A percentile compares a stretch with the other conserved stretches of the same genome.
Evolutionary conservation across 2,113 vertebrate species (phyloP).

Genomic region (Seriola aureovittata): DNA sequence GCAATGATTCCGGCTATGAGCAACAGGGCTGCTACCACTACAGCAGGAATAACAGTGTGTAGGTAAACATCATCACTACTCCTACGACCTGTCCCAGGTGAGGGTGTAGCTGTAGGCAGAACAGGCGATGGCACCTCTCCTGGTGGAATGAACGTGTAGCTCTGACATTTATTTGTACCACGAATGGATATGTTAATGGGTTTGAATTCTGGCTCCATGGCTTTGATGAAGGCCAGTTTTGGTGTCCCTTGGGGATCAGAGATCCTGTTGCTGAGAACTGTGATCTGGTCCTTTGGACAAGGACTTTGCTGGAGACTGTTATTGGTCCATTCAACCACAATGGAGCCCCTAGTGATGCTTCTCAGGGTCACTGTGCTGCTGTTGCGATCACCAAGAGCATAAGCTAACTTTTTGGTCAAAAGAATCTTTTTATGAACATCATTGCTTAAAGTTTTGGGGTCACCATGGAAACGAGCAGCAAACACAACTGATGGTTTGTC

Average conservation of each 20-base stretch:
- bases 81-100: slow-evolving; percentile 88
- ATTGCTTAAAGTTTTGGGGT: slow-evolving; percentile 84
- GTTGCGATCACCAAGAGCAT: slow-evolving; percentile 93
- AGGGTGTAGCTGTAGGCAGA: slow-evolving; percentile 78
- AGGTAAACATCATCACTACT: slow-evolving; percentile 94
- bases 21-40: slow-evolving; percentile 95
- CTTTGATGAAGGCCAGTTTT: slow-evolving; percentile 83
- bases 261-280: slow-evolving; percentile 88
- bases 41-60: slow-evolving; percentile 95
- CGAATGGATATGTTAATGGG: slow-evolving; percentile 88
- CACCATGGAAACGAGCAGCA: slow-evolving; percentile 90
- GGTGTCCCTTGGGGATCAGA: slow-evolving; percentile 88
- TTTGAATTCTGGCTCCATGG: slow-evolving; percentile 94
- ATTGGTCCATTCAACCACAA: slow-evolving; percentile 96
- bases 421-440: slow-evolving; percentile 93
- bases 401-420: slow-evolving; percentile 93
- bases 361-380: slow-evolving; percentile 92
- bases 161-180: slow-evolving; percentile 90
- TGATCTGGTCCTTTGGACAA: slow-evolving; percentile 93
- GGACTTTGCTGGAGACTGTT: slow-evolving; percentile 90
- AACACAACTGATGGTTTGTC: slow-evolving; percentile 91
- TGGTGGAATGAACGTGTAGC: slow-evolving; percentile 89
- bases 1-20: slow-evolving; percentile 95
- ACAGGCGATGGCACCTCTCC: slow-evolving; percentile 71
- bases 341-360: slow-evolving; percentile 91